Evolutionary conservation across 2,888 invertebrate species (phyloP).

Genomic region (Eumerus sabulonum): DNA sequence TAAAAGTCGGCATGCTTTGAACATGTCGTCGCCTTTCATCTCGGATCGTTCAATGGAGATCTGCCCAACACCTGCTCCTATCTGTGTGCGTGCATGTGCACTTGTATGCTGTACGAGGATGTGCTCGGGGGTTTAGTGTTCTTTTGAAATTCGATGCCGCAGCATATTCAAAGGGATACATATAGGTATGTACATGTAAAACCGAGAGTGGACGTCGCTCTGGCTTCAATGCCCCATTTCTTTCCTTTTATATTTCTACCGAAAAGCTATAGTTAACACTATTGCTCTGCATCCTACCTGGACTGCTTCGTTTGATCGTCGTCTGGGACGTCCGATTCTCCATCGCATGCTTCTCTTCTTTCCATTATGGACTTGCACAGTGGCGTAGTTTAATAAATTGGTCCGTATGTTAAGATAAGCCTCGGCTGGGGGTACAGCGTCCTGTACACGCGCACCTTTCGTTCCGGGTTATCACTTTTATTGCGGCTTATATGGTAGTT

Average conservation of each 20-base stretch:
- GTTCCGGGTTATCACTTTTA: conserved; percentile 45
- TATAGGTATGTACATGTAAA: too few relatives aligned
- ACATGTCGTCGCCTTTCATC: conserved; percentile 65
- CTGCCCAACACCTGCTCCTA: conserved; percentile 59
- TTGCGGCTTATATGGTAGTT: conserved; percentile 46
- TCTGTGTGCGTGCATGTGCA: conserved; percentile 3
- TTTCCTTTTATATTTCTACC: conserved; percentile 5
- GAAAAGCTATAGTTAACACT: conserved; percentile 16
- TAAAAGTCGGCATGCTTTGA: conserved; percentile 65
- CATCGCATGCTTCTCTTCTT: not conserved
- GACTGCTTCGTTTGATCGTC: not conserved
- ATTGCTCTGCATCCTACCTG: conserved; percentile 38
- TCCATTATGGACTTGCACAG: conserved; percentile 27
- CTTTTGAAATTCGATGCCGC: conserved; percentile 66
- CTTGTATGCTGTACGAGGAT: conserved; percentile 19
- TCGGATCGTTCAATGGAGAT: conserved; percentile 47
- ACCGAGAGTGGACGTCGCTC: conserved; percentile 39
- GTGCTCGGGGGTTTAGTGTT: conserved; percentile 50
- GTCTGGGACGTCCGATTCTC: conserved; percentile 38
- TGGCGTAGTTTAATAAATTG: conserved; percentile 66
- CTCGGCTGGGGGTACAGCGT: conserved; percentile 46
- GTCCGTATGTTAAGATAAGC: conserved; percentile 59
- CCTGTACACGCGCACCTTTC: conserved; percentile 4
- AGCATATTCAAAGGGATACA: conserved; percentile 29
- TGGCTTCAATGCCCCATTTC: conserved; percentile 46